Base-by-base conservation (phyloP, 1,140 invertebrate genomes). In the Marisa cornuarietis region DNA sequence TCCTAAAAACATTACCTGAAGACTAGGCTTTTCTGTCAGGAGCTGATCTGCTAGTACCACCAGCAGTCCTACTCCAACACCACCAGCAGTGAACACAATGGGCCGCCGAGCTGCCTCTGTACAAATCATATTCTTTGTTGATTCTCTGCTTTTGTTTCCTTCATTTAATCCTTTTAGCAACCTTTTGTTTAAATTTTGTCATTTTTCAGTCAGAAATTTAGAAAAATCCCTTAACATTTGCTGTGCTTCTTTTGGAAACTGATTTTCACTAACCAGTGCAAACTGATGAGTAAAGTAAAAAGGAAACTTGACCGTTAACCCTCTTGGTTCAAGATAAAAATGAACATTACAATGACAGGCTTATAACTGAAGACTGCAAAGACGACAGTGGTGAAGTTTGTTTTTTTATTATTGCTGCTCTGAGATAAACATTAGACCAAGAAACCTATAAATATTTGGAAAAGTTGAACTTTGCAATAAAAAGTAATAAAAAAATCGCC, bases 61-160 rank as follows among this genome's bases (percentile, higher is more conserved):
- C 69, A 92, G 88, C 77, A 95, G 93, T 72, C 95, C 95, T 61
- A 95, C 86, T 78, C 95, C 93, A 65, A 95, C 92, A 69, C 95
- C 95, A 83, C 95, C 90, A 42, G 94, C 94, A 83, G 94, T 93
- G 82, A 94, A 95, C 26, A 95, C 89, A 94, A 95, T 95, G 16
- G 95, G 95, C 80, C 94, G 92, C 88, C 95, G 94, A 84, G 94
- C 93, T 89, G 94, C 94, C 78, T 91, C 94, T 94, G 89, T 82
- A 93, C 93, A 71, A 72, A 63, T 31, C n/a, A 80, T 54, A 52
- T 80, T n/a, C 31, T 7, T 24, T 31, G 61, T 9, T 77, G 62
- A 62, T 20, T 20, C 16, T 3, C 52, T 62, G 74, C 16, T 71
- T 22, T 71, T 31, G 20, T 49, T 22, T 10, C 51, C 10, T 22